Conservation (phyloP, 2,888 invertebrate genomes). For the Ganaspis brasiliensis region DNA sequence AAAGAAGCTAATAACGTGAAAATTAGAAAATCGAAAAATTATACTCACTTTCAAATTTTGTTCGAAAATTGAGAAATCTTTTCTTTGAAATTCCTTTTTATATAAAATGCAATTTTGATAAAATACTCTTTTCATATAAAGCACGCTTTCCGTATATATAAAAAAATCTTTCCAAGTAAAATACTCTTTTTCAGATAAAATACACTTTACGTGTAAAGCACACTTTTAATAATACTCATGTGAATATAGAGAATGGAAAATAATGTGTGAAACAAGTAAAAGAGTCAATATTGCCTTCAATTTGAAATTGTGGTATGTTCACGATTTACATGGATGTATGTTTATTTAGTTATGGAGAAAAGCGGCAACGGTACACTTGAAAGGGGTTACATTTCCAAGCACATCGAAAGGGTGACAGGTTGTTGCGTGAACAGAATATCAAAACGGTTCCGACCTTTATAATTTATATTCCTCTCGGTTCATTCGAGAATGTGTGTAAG, state of each 20-base stretch:
- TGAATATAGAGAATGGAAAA: not conserved
- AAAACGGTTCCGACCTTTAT: conserved; percentile 58
- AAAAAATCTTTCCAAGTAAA: no score
- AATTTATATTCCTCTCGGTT: conserved; percentile 65
- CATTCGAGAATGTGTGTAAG: conserved; percentile 51
- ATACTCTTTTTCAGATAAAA: no score
- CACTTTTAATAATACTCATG: not conserved
- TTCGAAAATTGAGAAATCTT: no score
- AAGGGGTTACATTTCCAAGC: conserved; percentile 31
- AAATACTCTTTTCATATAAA: no score
- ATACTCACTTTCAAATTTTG: no score
- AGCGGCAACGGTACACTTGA: conserved; percentile 24
- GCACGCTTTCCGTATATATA: no score
- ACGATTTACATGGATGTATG: conserved; percentile 11
- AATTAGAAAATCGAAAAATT: no score
- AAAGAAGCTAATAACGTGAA: no score
- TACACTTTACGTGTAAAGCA: no score
- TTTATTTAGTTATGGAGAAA: conserved; percentile 36
- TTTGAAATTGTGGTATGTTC: conserved; percentile 13
- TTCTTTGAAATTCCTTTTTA: no score
- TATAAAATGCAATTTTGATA: no score
- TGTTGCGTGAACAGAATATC: conserved; percentile 67
- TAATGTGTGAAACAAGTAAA: not conserved
- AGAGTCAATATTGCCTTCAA: conserved; percentile 33
- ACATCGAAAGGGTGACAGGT: conserved; percentile 58